Evolutionary conservation across 2,113 vertebrate species (phyloP).

Genomic region (Strix uralensis): DNA sequence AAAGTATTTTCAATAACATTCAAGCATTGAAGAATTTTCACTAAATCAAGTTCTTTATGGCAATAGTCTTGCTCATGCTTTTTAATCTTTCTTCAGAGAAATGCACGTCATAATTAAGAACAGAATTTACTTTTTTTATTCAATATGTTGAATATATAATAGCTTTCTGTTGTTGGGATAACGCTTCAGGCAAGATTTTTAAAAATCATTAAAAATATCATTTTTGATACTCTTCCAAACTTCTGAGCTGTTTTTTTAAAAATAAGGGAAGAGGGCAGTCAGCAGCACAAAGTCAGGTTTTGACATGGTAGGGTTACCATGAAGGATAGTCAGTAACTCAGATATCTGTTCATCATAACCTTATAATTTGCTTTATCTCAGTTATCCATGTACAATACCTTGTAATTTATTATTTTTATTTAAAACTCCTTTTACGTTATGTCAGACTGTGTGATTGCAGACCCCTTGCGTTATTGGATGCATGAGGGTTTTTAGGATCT

Average conservation of each 20-base stretch:
- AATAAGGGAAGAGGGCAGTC: neutral
- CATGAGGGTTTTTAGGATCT: neutral
- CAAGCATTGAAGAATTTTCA: neutral
- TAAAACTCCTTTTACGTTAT: neutral
- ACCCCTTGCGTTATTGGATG: neutral
- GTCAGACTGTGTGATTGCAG: neutral
- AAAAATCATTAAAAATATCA: too few species aligned
- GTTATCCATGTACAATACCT: neutral
- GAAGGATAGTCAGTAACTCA: neutral
- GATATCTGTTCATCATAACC: neutral
- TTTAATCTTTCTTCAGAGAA: neutral
- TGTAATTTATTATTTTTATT: neutral
- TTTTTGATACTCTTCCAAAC: neutral
- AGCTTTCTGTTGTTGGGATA: neutral
- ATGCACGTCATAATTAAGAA: neutral
- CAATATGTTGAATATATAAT: neutral
- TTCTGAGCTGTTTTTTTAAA: neutral
- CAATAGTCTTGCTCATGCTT: neutral
- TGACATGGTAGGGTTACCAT: neutral
- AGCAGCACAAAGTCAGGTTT: neutral
- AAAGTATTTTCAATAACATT: neutral
- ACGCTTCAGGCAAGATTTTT: neutral
- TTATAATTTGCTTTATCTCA: neutral
- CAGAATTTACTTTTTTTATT: neutral
- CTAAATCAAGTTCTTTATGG: neutral